These are phyloP conservation scores for Falco peregrinus DNA, from an alignment of 2,797 vertebrate genomes.

Conservation along the genomic window DNA sequence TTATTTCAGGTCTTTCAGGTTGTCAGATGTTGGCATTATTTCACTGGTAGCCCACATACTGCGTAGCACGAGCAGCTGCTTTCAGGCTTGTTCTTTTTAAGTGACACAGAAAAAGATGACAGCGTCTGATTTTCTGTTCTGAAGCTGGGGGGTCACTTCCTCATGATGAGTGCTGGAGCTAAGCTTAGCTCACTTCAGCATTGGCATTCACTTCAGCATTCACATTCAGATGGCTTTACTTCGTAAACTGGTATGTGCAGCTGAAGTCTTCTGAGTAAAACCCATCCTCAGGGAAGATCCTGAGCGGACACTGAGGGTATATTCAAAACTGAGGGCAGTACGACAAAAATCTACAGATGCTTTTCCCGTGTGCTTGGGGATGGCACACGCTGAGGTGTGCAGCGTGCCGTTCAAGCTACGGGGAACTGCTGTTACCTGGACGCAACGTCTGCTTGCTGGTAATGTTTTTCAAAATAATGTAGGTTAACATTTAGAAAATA, in stretches of 20 bases:
- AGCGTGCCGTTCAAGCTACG: background rate
- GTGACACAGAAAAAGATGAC: background rate
- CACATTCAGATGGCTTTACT: background rate
- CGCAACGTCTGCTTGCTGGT: background rate
- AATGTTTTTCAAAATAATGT: background rate
- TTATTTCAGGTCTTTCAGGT: background rate
- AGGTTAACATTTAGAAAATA: background rate
- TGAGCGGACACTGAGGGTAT: background rate
- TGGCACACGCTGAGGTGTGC: background rate
- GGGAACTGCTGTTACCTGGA: background rate
- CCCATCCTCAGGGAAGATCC: background rate
- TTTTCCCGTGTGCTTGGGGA: background rate
- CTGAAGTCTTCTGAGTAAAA: background rate
- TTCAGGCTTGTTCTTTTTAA: background rate
- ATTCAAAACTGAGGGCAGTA: background rate
- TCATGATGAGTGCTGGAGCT: background rate
- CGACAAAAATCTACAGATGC: background rate
- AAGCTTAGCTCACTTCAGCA: background rate
- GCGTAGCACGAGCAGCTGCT: background rate
- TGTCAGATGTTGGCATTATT: background rate
- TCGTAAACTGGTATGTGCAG: background rate
- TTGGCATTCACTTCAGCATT: background rate
- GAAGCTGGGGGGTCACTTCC: background rate
- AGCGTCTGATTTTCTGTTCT: background rate
- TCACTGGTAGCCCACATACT: background rate